Base-by-base conservation (phyloP, 2,797 vertebrate genomes). In the Megaceryle alcyon region DNA sequence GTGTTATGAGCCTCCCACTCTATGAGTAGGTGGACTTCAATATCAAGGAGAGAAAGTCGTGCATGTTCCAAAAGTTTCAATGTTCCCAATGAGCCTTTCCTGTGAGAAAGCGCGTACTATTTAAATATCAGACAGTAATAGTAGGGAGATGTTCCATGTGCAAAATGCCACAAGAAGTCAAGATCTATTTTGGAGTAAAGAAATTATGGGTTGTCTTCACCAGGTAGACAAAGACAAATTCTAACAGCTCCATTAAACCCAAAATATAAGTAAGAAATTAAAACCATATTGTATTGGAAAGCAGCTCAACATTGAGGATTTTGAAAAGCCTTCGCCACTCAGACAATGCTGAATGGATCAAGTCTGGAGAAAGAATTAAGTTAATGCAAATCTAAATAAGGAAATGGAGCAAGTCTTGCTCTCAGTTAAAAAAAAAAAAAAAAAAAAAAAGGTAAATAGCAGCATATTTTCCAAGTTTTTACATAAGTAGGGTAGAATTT, bases 141-240 rank as follows among this genome's bases (percentile, higher is more conserved):
- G 88, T 1, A 89, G 90, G 83, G 92, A 95, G 71, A 71, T 89
- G 64, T 96, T 92, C 88, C 80, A 82, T 84, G 88, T 85, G 86
- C 93, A 91, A 96, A 97, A 96, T 94, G 90, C 78, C 94, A 94
- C 1, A 0, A 86, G 80, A 76, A 97, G 90, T 96, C 92, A 93
- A 68, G 88, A 48, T 89, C 92, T 96, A 96, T 96, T 97, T 90
- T 80, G 63, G 86, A 94, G 61, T 18, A 56, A 85, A 93, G 78
- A 97, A 96, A 97, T 95, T 95, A 95, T 8, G 71, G 94, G 95
- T 96, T 96, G 92, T 95, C 96, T 94, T 88, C 73, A 63, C 41
- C 56, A 60, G 78, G 75, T 80, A 97, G 93, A 92, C 60, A 95
- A 92, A 88, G 94, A 88, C 80, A 87, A 87, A 92, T 91, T 70